Base-by-base conservation (phyloP, 2,888 invertebrate species). In the Amiota minor region DNA sequence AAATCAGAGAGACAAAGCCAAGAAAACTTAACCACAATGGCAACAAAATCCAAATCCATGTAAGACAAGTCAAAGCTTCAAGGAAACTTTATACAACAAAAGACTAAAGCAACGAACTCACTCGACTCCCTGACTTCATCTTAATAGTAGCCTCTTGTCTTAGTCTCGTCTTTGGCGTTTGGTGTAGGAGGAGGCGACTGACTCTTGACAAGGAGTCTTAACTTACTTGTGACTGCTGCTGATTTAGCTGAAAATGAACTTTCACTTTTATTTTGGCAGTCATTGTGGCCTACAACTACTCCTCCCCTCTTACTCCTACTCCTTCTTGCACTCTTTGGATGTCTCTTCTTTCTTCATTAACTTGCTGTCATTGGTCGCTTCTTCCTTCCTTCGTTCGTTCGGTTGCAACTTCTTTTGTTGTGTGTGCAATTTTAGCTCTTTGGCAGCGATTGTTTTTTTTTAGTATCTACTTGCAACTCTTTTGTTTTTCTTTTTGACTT, bases 31-130 rank as follows among this genome's bases (percentile, higher is more conserved):
- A 64, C 72, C 72, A 70, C 71, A 75, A 73, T 64, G 72, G 70
- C 64, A 73, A 68, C 75, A 69, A 70, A 69, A 46, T 61, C 71
- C 69, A 72, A 73, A 65, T 73, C 35, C 47, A 47, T 68, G 67
- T 68, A 68, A 68, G 50, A 50, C 53, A 50, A 68, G 67, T 53
- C 50, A 18, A 50, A 16, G 23, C 67, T 68, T 68, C 67, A 68
- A 68, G 67, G 67, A 68, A 68, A 68, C 53, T 23, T 49, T 16
- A 12, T n/a, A n/a, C 65, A 65, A 20, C 67, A 16, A 12, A 53
- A 14, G 53, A 14, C 14, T 14, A 16, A 53, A 53, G 53, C 14
- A 53, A 53, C 53, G n/a, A 53, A 53, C 18, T 18, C n/a, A 68
- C 49, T 35, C 62, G n/a, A 45, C 35, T 35, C 62, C 62, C 35